phyloP scores from a whole-genome alignment of 2,113 vertebrate genomes.

The Pelecanus crispus region DNA sequence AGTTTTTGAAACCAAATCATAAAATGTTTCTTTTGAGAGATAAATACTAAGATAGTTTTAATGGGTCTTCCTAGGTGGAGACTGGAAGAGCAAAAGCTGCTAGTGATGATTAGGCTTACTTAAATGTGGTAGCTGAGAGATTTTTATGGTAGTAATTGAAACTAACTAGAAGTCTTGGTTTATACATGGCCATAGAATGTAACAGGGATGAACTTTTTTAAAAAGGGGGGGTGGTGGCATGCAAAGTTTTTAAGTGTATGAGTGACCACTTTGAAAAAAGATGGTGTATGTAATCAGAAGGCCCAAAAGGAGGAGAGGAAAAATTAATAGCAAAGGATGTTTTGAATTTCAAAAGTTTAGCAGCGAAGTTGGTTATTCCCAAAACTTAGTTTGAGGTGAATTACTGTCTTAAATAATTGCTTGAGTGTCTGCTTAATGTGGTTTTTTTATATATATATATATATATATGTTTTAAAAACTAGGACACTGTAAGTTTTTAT shows the following conservation, averaged over 20 bases:
- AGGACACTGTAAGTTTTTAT: background rate
- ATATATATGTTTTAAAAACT: background rate
- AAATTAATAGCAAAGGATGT: background rate
- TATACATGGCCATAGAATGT: background rate
- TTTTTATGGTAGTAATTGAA: background rate
- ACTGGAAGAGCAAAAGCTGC: background rate
- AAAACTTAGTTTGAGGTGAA: background rate
- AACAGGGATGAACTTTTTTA: background rate
- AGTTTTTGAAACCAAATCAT: background rate
- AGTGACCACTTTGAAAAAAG: background rate
- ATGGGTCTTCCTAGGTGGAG: background rate
- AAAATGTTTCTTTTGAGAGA: background rate
- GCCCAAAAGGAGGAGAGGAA: background rate
- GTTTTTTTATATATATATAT: background rate
- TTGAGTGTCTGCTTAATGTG: background rate
- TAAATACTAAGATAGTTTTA: background rate
- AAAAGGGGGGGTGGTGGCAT: background rate
- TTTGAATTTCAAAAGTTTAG: background rate
- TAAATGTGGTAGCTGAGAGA: background rate
- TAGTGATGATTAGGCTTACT: background rate
- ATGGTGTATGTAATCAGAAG: background rate
- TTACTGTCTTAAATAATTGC: background rate
- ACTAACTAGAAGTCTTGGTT: background rate
- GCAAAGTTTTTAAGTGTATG: background rate
- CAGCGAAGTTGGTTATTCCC: background rate